phyloP scores from a whole-genome alignment of 2,113 vertebrate species.

The Oryctolagus cuniculus region mOryCun1.1 NC_091445.1:76368501-76369000 shows the following conservation, averaged over 20 bases:
- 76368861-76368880: background rate
- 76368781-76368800: background rate
- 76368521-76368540: background rate
- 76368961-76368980: background rate
- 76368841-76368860: background rate
- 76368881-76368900: background rate
- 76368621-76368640: conserved; percentile 1
- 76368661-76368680: background rate
- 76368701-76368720: background rate
- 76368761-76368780: background rate
- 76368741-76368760: background rate
- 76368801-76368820: background rate
- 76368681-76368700: background rate
- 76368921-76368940: background rate
- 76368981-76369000: background rate
- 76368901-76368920: background rate
- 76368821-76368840: background rate
- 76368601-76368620: conserved; percentile 15
- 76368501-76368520: background rate
- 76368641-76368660: background rate
- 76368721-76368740: background rate
- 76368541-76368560: background rate
- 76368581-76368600: background rate
- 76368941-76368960: background rate
- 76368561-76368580: background rate